Base-by-base conservation (phyloP, 92 coral and sea anemone species). In the Blastomussa wellsi region DNA sequence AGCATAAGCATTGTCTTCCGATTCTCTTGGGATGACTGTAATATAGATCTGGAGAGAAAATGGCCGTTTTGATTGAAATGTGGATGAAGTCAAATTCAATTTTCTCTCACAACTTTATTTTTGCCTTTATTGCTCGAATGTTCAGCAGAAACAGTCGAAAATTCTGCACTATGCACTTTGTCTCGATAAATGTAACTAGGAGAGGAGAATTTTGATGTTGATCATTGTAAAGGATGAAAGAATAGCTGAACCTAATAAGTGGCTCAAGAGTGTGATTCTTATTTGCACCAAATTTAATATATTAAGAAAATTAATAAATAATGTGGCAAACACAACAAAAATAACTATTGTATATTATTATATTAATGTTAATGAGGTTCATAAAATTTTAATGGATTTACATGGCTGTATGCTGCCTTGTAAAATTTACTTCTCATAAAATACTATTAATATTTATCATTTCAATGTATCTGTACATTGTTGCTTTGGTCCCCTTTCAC, bases 391-490 rank as follows among this genome's bases (percentile, higher is more conserved):
- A 48, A 13, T 48, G 53, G 12, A 5, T 48, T 48, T 48, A 59
- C 66, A 0, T 62, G 14, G 28, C 11, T 29, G 32, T 26, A 62
- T 1, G 19, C 14, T 51, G 22, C 12, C 24, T 22, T 57, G 29
- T 57, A 7, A 0, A 62, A 62, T 26, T 28, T 11, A 62, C 4
- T 8, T 62, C 8, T 29, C 68, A 28, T 62, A 62, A 62, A 62
- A 62, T 28, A 37, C 22, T 24, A 41, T 35, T 13, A 41, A 15
- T 76, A 49, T 31, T 22, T 76, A 32, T 76, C 17, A 32, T 51
- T 51, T 62, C 42, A 76, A 33, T 59, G n/a, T 79, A 26, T 37
- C 65, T 59, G 72, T 79, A 60, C 82, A 79, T 55, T 79, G 38
- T 33, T n/a, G 19, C 1, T 7, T 5, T 38, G 7, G 0, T 37